Conservation (phyloP, 2,113 vertebrate genomes). For the Menura novaehollandiae region DNA sequence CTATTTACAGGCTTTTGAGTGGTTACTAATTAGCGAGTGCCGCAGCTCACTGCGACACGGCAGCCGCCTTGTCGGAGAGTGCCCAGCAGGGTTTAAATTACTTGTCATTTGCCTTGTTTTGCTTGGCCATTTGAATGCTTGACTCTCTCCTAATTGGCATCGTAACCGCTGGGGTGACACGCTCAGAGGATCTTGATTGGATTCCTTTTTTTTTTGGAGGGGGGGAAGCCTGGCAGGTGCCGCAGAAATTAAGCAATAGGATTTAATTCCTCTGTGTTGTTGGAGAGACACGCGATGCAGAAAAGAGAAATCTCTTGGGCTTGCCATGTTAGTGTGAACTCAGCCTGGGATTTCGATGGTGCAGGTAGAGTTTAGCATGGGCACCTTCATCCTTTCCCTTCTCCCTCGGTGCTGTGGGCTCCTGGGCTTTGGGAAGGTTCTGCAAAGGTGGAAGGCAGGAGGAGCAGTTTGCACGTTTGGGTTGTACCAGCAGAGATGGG, state of each 20-base stretch:
- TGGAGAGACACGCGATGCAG: neutral
- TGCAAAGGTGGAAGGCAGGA: neutral
- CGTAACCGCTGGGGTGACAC: slow-evolving; percentile 7
- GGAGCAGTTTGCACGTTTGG: neutral
- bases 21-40: slow-evolving; percentile 33
- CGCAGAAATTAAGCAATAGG: neutral
- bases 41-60: neutral
- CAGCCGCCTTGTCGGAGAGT: slow-evolving; percentile 1
- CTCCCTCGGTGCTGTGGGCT: accelerated
- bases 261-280: neutral
- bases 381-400: neutral
- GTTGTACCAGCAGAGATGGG: neutral
- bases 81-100: slow-evolving; percentile 56
- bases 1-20: neutral
- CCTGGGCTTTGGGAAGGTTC: neutral
- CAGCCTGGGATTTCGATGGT: neutral
- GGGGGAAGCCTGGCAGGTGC: neutral
- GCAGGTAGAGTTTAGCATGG: neutral
- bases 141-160: slow-evolving; percentile 53
- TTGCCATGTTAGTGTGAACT: neutral
- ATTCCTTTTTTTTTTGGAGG: neutral
- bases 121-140: slow-evolving; percentile 50
- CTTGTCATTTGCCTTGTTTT: slow-evolving; percentile 60
- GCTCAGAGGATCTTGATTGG: slow-evolving; percentile 24
- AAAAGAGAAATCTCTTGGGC: neutral